phyloP scores from a whole-genome alignment of 2,113 vertebrate species.

The Neolamprologus kungweensis region DNA sequence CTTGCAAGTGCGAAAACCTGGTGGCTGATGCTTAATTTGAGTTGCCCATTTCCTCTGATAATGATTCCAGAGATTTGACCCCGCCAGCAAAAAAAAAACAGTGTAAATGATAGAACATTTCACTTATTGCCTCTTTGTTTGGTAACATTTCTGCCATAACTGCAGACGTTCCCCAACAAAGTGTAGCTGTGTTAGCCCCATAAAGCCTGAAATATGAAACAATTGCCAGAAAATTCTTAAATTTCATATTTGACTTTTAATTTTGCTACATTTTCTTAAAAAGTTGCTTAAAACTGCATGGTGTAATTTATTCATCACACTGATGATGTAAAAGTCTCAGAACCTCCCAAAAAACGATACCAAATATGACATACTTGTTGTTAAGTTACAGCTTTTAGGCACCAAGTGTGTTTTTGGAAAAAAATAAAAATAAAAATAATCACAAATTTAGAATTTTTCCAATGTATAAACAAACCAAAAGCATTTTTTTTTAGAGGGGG shows the following conservation, averaged over 20 bases:
- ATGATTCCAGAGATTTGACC: background rate
- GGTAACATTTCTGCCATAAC: background rate
- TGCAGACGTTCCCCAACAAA: background rate
- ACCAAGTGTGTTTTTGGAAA: background rate
- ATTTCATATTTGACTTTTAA: background rate
- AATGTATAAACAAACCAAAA: background rate
- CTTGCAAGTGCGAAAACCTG: background rate
- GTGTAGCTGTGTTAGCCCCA: background rate
- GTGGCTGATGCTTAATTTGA: background rate
- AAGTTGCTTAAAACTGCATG: background rate
- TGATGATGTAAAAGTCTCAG: background rate
- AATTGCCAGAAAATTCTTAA: background rate
- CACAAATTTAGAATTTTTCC: background rate
- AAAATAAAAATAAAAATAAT: fast-evolving
- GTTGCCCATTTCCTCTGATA: background rate
- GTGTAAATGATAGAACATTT: background rate
- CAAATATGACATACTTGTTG: background rate
- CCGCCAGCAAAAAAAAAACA: background rate
- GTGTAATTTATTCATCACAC: background rate
- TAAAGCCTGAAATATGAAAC: background rate
- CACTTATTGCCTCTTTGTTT: background rate
- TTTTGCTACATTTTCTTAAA: background rate
- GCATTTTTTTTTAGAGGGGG: background rate
- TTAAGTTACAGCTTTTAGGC: background rate
- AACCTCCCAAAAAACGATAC: background rate